Conservation (phyloP, 1,140 invertebrate genomes). For the Muscidifurax raptorellus region DNA sequence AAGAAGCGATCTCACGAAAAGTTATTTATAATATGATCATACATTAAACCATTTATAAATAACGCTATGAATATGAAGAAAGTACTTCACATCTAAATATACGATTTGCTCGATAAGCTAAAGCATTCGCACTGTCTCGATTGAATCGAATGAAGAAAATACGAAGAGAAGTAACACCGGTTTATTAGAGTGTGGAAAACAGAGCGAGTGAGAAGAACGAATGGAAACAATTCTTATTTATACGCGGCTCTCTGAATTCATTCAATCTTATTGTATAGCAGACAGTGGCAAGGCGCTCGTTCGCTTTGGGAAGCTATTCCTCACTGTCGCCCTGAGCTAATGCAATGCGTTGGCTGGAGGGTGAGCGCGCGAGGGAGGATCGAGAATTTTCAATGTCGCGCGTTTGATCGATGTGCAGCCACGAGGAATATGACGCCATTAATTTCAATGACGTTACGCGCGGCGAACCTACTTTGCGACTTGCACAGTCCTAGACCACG, state of each 20-base stretch:
- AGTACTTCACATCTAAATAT: too few species aligned
- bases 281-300: not conserved
- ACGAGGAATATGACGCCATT: conserved; percentile 46
- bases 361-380: not conserved
- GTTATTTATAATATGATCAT: too few species aligned
- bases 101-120: not conserved
- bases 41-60: too few species aligned
- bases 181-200: too few species aligned
- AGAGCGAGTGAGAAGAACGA: not conserved
- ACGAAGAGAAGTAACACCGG: not conserved
- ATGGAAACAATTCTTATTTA: conserved; percentile 12
- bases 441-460: conserved; percentile 46
- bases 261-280: not conserved
- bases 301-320: not conserved
- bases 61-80: too few species aligned
- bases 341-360: conserved; percentile 23
- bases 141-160: not conserved
- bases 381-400: conserved; percentile 51
- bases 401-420: conserved; percentile 49
- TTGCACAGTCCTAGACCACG: conserved; percentile 14
- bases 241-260: not conserved
- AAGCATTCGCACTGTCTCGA: not conserved
- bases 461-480: conserved; percentile 32
- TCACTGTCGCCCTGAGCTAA: not conserved
- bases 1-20: too few species aligned